These are phyloP conservation scores for Pocillopora grandis DNA, from an alignment of 92 coral and sea anemone genomes.

Conservation along the genomic window DNA sequence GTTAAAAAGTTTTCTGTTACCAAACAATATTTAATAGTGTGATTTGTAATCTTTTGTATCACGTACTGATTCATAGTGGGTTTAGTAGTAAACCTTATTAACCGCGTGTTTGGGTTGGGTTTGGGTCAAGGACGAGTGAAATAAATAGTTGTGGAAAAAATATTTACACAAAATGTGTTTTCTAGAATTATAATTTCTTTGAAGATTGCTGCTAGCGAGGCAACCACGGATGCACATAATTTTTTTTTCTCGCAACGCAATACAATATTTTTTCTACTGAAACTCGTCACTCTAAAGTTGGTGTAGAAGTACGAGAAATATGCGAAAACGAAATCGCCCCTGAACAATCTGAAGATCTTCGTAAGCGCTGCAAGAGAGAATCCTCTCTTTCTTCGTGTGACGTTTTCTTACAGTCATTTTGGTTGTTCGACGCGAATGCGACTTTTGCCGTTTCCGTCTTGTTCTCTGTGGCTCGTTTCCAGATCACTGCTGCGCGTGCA, in stretches of 20 bases:
- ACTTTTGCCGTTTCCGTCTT: background rate
- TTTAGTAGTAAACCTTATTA: no score
- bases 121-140: no score
- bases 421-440: background rate
- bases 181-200: no score
- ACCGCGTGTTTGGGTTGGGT: no score
- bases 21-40: no score
- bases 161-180: no score
- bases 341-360: background rate
- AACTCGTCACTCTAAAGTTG: background rate
- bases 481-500: conserved; percentile 21
- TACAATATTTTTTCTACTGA: background rate
- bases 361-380: background rate
- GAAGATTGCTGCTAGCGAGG: no score
- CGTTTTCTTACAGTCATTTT: background rate
- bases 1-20: no score
- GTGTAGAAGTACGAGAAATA: conserved; percentile 17
- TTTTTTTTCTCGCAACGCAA: background rate
- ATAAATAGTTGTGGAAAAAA: no score
- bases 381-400: background rate
- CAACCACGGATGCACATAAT: background rate
- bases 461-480: conserved; percentile 6
- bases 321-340: conserved; percentile 7
- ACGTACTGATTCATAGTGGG: no score
- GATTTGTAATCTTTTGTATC: no score